phyloP scores from a whole-genome alignment of 2,888 invertebrate species.

The Cabera pusaria region DNA sequence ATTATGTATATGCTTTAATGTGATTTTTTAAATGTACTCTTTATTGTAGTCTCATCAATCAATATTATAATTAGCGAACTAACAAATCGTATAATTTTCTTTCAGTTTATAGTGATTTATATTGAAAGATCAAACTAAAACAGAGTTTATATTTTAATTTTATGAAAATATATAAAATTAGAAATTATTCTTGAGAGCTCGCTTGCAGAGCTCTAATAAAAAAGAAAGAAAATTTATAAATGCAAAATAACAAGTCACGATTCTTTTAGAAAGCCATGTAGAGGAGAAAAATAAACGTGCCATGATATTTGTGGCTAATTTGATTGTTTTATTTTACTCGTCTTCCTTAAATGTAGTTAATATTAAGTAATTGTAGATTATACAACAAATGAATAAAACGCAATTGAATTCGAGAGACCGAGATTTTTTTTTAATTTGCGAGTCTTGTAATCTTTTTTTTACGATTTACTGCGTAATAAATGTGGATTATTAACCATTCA shows the following conservation, averaged over 20 bases:
- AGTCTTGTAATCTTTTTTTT: too few relatives aligned
- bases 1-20: slow-evolving; percentile 84
- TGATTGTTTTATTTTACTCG: slow-evolving; percentile 60
- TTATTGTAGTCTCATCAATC: slow-evolving; percentile 82
- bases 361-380: too few relatives aligned
- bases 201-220: slow-evolving; percentile 72
- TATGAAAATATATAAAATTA: slow-evolving; percentile 78
- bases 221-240: slow-evolving; percentile 76
- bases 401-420: too few relatives aligned
- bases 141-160: slow-evolving; percentile 83
- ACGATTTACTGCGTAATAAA: too few relatives aligned
- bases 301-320: slow-evolving; percentile 83
- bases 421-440: too few relatives aligned
- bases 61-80: slow-evolving; percentile 79
- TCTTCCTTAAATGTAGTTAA: too few relatives aligned
- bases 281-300: slow-evolving; percentile 85
- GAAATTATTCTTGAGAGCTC: slow-evolving; percentile 77
- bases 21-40: slow-evolving; percentile 84
- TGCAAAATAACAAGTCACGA: slow-evolving; percentile 83
- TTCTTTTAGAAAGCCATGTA: slow-evolving; percentile 84
- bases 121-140: slow-evolving; percentile 69
- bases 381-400: too few relatives aligned
- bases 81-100: slow-evolving; percentile 76
- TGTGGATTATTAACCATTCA: too few relatives aligned
- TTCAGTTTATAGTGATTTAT: slow-evolving; percentile 74